These are phyloP conservation scores for Bilobella aurantiaca DNA, from an alignment of 1,140 invertebrate species.

Conservation along the genomic window DNA sequence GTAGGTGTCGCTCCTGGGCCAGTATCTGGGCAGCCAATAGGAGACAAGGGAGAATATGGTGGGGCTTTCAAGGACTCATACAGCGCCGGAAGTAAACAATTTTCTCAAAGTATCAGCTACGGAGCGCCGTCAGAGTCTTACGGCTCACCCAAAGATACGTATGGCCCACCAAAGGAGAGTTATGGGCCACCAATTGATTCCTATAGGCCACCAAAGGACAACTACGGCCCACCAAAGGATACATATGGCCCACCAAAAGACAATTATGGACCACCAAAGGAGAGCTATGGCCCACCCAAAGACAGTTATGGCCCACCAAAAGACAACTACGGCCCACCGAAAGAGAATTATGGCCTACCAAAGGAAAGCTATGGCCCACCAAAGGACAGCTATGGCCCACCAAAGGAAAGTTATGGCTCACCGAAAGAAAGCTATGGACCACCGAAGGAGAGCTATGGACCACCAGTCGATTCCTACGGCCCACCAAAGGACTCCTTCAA, in stretches of 20 bases:
- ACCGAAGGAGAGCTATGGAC: conserved; percentile 2
- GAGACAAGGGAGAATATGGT: neutral
- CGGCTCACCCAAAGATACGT: neutral
- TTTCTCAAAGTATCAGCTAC: neutral
- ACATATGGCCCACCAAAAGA: conserved; percentile 7
- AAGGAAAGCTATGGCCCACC: conserved; percentile 1
- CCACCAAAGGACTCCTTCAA: neutral
- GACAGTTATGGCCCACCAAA: neutral
- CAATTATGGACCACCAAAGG: conserved; percentile 9
- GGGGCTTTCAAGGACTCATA: neutral
- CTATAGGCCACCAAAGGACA: neutral
- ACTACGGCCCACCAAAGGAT: conserved; percentile 10
- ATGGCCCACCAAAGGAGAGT: neutral
- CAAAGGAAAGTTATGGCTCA: conserved; percentile 1
- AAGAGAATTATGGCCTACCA: neutral
- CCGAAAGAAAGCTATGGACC: conserved; percentile 13
- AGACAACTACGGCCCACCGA: neutral
- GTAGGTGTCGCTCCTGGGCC: conserved; percentile 22
- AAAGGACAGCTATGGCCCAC: conserved; percentile 9
- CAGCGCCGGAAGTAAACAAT: neutral
- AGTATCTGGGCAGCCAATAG: neutral
- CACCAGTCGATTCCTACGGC: neutral
- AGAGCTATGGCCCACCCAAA: conserved; percentile 10
- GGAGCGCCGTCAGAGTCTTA: neutral
- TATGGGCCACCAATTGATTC: neutral